Conservation (phyloP, 1,140 invertebrate species). For the Drosophila bocki region DNA sequence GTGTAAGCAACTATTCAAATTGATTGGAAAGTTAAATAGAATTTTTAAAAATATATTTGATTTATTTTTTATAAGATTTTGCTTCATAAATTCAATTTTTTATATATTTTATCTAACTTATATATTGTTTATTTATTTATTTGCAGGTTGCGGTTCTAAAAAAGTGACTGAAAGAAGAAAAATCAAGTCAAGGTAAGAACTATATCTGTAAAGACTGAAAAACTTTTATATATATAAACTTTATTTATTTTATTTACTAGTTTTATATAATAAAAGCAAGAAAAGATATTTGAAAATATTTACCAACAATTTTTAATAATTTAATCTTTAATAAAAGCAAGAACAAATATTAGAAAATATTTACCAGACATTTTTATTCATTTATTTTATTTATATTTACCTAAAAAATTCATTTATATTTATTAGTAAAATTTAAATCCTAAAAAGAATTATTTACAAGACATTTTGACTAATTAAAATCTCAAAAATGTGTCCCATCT, state of each 20-base stretch:
- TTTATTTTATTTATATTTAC: too few relatives aligned
- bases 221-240: too few relatives aligned
- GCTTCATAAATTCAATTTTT: too few relatives aligned
- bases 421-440: too few relatives aligned
- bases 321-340: neutral
- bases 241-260: too few relatives aligned
- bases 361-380: too few relatives aligned
- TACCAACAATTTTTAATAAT: neutral
- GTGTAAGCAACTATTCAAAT: neutral
- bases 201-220: neutral
- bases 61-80: neutral
- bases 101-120: neutral
- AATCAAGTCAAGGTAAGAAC: neutral
- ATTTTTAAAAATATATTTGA: neutral
- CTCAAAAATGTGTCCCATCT: neutral
- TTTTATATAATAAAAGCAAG: neutral
- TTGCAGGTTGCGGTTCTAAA: neutral
- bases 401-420: too few relatives aligned
- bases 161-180: too few relatives aligned
- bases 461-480: neutral
- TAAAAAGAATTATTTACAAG: neutral
- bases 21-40: rapidly evolving
- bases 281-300: neutral
- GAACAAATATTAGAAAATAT: too few relatives aligned
- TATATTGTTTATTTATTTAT: neutral